Percentiles rank a stretch among this genome's conserved stretches.
These are phyloP conservation scores for Pluvialis apricaria DNA, from an alignment of 2,113 vertebrate species.

Conservation along the genomic window DNA sequence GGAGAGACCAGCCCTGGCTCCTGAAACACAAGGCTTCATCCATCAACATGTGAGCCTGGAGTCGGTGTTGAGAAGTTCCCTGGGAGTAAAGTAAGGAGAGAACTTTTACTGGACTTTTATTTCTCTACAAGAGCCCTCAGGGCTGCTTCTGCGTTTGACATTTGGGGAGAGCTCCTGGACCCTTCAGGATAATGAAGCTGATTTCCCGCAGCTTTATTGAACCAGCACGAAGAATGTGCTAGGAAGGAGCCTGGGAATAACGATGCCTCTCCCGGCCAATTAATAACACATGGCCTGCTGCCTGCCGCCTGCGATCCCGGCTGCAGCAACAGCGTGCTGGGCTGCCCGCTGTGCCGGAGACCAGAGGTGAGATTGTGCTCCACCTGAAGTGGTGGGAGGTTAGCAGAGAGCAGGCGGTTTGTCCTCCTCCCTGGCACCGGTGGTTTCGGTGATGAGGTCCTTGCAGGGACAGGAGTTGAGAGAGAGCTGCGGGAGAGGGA, in stretches of 20 bases:
- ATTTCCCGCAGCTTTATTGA: neutral
- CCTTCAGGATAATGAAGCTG: neutral
- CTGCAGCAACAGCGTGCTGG: neutral
- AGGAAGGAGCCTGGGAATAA: neutral
- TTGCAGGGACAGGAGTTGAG: neutral
- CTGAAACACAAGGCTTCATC: neutral
- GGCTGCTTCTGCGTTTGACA: neutral
- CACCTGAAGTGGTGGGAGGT: neutral
- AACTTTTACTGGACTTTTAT: neutral
- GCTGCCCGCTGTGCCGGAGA: neutral
- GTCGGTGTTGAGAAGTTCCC: neutral
- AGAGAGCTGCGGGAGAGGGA: neutral
- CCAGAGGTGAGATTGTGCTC: neutral
- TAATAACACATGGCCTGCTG: neutral
- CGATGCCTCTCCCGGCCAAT: neutral
- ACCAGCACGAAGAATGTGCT: neutral
- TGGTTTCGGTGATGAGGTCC: neutral
- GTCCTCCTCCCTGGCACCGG: neutral
- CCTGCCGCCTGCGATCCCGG: neutral
- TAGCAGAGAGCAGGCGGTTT: neutral
- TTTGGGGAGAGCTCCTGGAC: neutral
- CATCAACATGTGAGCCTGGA: accelerated
- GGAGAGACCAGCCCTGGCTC: neutral
- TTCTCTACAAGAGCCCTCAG: neutral
- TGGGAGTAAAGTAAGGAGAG: neutral